Evolutionary conservation across 2,888 invertebrate genomes (phyloP).

Genomic region (Mellilla xanthometata): DNA sequence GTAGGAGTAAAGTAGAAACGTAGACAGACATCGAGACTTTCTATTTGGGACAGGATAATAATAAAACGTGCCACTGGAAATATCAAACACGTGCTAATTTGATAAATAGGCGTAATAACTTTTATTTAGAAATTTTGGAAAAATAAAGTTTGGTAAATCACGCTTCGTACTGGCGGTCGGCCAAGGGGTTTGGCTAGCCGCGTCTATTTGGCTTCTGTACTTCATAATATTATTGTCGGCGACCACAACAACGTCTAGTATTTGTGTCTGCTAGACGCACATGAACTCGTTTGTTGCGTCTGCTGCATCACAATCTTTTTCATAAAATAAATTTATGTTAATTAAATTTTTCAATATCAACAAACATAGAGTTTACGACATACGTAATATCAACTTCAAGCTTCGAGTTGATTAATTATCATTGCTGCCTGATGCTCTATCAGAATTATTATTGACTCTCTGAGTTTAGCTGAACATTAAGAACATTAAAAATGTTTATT

Average conservation of each 20-base stretch:
- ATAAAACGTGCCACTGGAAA: conserved; percentile 8
- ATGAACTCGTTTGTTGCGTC: conserved; percentile 22
- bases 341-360: too few relatives aligned
- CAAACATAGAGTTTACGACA: too few relatives aligned
- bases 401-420: too few relatives aligned
- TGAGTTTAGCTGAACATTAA: not conserved
- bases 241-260: conserved; percentile 49
- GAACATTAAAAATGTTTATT: not conserved
- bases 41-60: not conserved
- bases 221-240: conserved; percentile 43
- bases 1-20: not conserved
- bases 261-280: conserved; percentile 38
- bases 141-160: conserved; percentile 31
- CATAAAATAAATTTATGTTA: too few relatives aligned
- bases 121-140: conserved; percentile 18
- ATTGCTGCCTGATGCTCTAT: too few relatives aligned
- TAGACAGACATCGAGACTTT: conserved; percentile 1
- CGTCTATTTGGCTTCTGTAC: conserved; percentile 34
- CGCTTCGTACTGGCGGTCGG: conserved; percentile 45
- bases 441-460: too few relatives aligned
- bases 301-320: not conserved
- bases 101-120: conserved; percentile 19
- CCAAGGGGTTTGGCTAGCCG: conserved; percentile 44
- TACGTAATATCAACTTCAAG: too few relatives aligned
- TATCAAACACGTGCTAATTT: conserved; percentile 17